Percentiles rank a stretch among this genome's conserved stretches.
Evolutionary conservation across 2,888 invertebrate genomes (phyloP).

Genomic region (Hylaea fasciaria): DNA sequence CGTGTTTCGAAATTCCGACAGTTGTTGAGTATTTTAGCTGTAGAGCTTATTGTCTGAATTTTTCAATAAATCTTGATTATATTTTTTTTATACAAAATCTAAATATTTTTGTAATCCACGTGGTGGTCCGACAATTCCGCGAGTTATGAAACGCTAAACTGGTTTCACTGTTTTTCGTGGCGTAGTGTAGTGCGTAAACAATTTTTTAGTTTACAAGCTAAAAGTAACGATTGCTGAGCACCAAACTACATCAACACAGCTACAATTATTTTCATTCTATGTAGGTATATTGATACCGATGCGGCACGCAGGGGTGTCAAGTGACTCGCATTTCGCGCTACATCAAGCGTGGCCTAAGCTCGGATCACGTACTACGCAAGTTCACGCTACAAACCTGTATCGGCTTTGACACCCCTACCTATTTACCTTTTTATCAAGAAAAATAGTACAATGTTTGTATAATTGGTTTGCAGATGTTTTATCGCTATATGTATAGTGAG

Average conservation of each 20-base stretch:
- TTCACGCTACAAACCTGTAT: slow-evolving; percentile 37
- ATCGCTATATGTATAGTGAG: too few species aligned
- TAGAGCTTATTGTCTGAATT: background rate
- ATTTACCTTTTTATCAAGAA: too few species aligned
- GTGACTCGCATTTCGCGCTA: slow-evolving; percentile 52
- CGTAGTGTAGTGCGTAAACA: background rate
- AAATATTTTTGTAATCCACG: background rate
- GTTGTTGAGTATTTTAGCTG: background rate
- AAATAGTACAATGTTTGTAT: too few species aligned
- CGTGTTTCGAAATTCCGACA: background rate
- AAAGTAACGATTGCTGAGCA: too few species aligned
- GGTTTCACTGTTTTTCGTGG: too few species aligned
- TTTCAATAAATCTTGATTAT: background rate
- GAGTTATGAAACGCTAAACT: too few species aligned
- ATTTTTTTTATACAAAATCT: background rate
- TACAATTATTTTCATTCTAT: background rate
- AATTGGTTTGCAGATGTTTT: too few species aligned
- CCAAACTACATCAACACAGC: too few species aligned
- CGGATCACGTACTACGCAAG: slow-evolving; percentile 44
- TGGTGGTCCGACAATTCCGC: too few species aligned
- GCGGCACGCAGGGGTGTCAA: slow-evolving; percentile 38
- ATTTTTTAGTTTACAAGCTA: too few species aligned
- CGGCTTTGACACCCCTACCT: slow-evolving; percentile 39
- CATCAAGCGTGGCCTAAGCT: slow-evolving; percentile 50
- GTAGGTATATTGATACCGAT: slow-evolving; percentile 5